Conservation (phyloP, 2,888 invertebrate genomes). For the Leptopilina myrica region DNA sequence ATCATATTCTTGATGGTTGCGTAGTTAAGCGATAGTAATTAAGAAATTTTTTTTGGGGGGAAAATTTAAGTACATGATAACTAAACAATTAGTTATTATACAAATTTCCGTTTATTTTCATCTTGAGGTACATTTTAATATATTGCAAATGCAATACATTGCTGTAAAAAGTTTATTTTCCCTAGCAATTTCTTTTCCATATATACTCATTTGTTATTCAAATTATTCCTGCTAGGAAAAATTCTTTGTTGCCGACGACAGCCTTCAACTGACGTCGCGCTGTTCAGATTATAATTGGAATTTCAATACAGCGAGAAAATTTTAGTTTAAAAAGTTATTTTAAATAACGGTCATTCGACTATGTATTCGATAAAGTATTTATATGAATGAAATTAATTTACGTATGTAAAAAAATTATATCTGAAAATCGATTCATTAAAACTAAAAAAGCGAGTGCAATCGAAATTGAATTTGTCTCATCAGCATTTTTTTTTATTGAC, state of each 20-base stretch:
- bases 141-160: slow-evolving; percentile 9
- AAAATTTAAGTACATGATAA: no score
- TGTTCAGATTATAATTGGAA: slow-evolving; percentile 35
- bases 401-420: no score
- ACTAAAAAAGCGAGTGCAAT: no score
- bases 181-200: slow-evolving; percentile 23
- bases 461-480: no score
- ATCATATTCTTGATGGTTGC: no score
- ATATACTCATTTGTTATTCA: slow-evolving; percentile 38
- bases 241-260: slow-evolving; percentile 35
- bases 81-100: no score
- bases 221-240: slow-evolving; percentile 26
- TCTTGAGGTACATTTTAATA: slow-evolving; percentile 4
- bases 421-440: no score
- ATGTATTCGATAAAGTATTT: neutral
- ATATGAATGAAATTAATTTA: neutral
- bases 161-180: slow-evolving; percentile 27
- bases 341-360: neutral
- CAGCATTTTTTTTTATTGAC: no score
- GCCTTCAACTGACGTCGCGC: slow-evolving; percentile 30
- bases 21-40: no score
- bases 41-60: no score
- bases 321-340: neutral
- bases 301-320: slow-evolving; percentile 20
- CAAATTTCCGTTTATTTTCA: no score